Percentiles rank a stretch among this genome's conserved stretches.
Evolutionary conservation across 2,797 vertebrate species (phyloP).

Genomic region (Rhyacichthys aspro): DNA sequence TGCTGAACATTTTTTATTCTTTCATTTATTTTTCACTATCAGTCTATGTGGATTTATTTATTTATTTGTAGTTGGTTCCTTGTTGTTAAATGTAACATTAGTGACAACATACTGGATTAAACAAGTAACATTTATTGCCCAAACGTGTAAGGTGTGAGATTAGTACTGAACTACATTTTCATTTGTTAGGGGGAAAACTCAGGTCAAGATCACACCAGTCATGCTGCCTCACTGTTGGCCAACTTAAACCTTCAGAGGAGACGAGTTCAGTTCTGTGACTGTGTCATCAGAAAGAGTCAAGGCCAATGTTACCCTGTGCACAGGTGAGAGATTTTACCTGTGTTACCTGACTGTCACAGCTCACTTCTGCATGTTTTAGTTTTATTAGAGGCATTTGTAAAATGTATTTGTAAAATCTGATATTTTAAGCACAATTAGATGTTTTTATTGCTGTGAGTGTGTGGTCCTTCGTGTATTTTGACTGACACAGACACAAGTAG

Average conservation of each 20-base stretch:
- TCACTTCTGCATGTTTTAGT: no score
- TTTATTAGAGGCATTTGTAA: no score
- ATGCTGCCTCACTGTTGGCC: slow-evolving; percentile 57
- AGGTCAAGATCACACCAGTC: slow-evolving; percentile 4
- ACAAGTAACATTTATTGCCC: not conserved
- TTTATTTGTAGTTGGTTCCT: no score
- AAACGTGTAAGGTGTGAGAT: not conserved
- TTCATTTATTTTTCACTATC: not conserved
- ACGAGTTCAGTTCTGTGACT: slow-evolving; percentile 73
- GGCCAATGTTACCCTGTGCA: slow-evolving; percentile 72
- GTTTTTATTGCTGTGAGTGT: no score
- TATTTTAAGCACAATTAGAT: no score
- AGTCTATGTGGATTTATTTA: no score
- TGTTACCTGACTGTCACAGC: not conserved
- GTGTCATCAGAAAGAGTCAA: slow-evolving; percentile 66
- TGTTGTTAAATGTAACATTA: no score
- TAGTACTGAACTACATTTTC: not conserved
- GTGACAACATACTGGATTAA: no score
- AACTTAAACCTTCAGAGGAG: slow-evolving; percentile 69
- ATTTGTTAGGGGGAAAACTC: slow-evolving; percentile 32
- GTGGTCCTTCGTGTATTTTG: no score
- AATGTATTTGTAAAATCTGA: no score
- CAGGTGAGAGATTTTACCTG: slow-evolving; percentile 50
- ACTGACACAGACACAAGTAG: no score
- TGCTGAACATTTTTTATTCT: not conserved